Base-by-base conservation (phyloP, 2,113 vertebrate genomes). In the Podilymbus podiceps region DNA sequence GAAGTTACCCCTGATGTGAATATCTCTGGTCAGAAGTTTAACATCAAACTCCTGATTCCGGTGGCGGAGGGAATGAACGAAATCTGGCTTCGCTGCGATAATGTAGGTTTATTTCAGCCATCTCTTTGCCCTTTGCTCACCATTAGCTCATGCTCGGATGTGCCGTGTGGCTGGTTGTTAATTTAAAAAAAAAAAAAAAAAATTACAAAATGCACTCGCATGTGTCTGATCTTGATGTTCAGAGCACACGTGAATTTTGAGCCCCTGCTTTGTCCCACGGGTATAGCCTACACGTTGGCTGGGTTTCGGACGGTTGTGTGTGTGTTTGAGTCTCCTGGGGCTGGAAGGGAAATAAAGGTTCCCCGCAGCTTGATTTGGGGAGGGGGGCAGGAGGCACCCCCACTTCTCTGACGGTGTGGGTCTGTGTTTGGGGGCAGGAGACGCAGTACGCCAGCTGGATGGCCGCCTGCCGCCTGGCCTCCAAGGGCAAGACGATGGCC, bases 1-100 rank as follows among this genome's bases (percentile, higher is more conserved):
- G 99, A 99, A 98, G 99, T 99, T 93, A 99, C 99, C 63, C 99
- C 99, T 77, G 99, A 99, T 96, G 99, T 99, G 92, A 99, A 99
- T 98, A 99, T 99, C 98, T 99, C 99, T 17, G 99, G 99, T 85
- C 99, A 99, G 97, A 99, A 99, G 98, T 99, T 99, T 97, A 99
- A 99, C 98, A 99, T 99, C 98, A 99, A 99, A 97, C 98, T 99
- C 95, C 98, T 99, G 94, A 99, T 99, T 93, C 99, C 99, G 0
- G 99, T 99, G 78, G 99, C 99, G 0, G 99, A 99, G 77, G 99
- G 99, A 84, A 99, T 99, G 99, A 99, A 99, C 52, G 99, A 99
- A 97, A 99, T 99, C 93, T 99, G 99, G 99, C 99, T 99, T 85
- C 99, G 99, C 91, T 99, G 99, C 24, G 99, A 99, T 90, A 99